These are phyloP conservation scores for Redunca redunca DNA, from an alignment of 2,113 vertebrate genomes.

Conservation along the genomic window DNA sequence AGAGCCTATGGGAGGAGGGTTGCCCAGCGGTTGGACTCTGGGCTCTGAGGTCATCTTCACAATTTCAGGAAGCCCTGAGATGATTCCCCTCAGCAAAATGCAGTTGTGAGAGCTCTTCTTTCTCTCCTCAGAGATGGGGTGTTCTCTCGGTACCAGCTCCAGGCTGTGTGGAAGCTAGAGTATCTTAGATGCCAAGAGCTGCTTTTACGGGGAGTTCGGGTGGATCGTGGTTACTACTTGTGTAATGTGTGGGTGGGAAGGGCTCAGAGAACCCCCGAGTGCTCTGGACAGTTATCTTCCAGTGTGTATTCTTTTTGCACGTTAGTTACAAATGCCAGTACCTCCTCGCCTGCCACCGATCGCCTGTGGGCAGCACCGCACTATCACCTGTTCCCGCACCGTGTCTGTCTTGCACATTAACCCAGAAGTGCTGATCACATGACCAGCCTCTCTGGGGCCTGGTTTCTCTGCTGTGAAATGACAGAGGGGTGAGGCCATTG, in stretches of 20 bases:
- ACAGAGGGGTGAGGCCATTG: neutral
- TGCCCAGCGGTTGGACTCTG: neutral
- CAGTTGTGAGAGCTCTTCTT: neutral
- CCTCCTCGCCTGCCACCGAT: neutral
- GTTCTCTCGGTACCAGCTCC: neutral
- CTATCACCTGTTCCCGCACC: too few relatives aligned
- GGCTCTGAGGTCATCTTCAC: neutral
- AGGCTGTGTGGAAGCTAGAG: neutral
- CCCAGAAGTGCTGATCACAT: rapidly evolving
- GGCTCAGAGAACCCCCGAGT: neutral
- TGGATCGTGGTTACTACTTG: rapidly evolving
- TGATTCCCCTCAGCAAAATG: neutral
- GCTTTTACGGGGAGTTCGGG: neutral
- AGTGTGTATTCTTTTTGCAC: neutral
- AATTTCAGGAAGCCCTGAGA: neutral
- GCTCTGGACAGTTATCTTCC: neutral
- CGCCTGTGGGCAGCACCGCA: neutral
- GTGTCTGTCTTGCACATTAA: rapidly evolving
- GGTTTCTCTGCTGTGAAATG: rapidly evolving
- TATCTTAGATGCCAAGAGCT: rapidly evolving
- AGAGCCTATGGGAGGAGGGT: neutral
- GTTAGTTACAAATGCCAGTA: rapidly evolving
- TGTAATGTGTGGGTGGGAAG: too few relatives aligned
- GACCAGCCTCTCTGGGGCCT: neutral
- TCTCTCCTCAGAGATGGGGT: neutral